Evolutionary conservation across 2,113 vertebrate genomes (phyloP), one percentile per base, ranked within the genome.

Genomic region (Candoia aspera): DNA sequence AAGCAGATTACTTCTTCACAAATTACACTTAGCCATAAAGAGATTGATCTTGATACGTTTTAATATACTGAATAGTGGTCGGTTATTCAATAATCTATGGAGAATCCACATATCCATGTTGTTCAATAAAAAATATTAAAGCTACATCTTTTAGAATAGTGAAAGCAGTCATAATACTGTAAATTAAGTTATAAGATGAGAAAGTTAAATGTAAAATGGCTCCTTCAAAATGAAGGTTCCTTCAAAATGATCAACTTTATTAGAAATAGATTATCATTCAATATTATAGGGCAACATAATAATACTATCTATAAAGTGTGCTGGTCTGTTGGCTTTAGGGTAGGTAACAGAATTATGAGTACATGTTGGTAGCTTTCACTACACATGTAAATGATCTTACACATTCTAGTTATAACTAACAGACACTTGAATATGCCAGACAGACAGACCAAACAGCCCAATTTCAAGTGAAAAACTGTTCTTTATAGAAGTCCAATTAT

Each of bases 241-340:
- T 91, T 93, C 58, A 89, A 93, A 86, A 88, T 19, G 6, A 59
- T 1, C 0, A 0, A 12, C 26, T 92, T 95, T 55, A 90, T n/a
- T 79, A 68, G 33, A 88, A 54, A 92, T 86, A 92, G 92, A 0
- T 84, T 17, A 93, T 91, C 73, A 90, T 17, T 68, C 53, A 79
- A 92, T 37, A 84, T 91, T 91, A 96, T 96, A 94, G 94, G 29
- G 33, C 24, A 86, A 90, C 42, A 84, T 86, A 89, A 29, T 85
- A 92, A 90, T 0, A 49, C 2, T 42, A 33, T 90, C 49, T 73
- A 83, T 90, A 92, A 95, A 94, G 90, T 1, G 88, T 3, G 21
- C 29, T 83, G 91, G 6, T 93, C 91, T 64, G 91, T 92, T 37
- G 64, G 59, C 33, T 94, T 91, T 42, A 33, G 90, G 55, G 88